phyloP scores from a whole-genome alignment of 2,113 vertebrate species.

The Boulengeromyrus knoepffleri region DNA sequence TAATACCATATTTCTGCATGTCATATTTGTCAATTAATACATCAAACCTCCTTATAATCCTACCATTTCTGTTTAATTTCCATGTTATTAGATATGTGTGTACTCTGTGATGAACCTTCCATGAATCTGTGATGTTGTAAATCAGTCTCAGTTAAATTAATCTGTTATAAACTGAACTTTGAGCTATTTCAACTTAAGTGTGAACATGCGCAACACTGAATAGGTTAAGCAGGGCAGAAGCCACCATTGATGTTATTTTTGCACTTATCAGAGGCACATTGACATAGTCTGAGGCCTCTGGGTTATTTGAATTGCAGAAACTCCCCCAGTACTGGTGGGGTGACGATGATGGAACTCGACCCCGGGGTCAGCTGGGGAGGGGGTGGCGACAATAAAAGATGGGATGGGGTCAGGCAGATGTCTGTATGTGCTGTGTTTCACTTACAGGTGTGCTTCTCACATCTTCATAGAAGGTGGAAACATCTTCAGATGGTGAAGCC shows the following conservation, averaged over 20 bases:
- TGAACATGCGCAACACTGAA: too few relatives aligned
- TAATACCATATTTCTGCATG: not conserved
- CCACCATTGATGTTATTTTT: not conserved
- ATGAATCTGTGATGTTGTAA: not conserved
- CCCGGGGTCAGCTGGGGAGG: too few relatives aligned
- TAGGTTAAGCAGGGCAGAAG: not conserved
- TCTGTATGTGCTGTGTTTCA: not conserved
- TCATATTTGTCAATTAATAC: not conserved
- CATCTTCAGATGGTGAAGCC: not conserved
- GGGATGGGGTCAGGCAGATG: not conserved
- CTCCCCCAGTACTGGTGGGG: too few relatives aligned
- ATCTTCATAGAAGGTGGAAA: not conserved
- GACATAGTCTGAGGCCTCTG: too few relatives aligned
- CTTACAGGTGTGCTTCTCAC: not conserved
- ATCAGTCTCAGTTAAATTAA: too few relatives aligned
- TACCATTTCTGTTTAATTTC: not conserved
- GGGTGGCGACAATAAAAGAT: too few relatives aligned
- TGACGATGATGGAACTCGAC: too few relatives aligned
- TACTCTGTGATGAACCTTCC: not conserved
- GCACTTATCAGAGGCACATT: not conserved
- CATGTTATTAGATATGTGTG: not conserved
- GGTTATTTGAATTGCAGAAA: too few relatives aligned
- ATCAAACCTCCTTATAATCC: not conserved
- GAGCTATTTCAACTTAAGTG: too few relatives aligned
- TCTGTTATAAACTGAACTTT: not conserved